Evolutionary conservation across 1,140 invertebrate genomes (phyloP), one percentile per base, ranked within the genome.

Genomic region (Ectropis grisescens): DNA sequence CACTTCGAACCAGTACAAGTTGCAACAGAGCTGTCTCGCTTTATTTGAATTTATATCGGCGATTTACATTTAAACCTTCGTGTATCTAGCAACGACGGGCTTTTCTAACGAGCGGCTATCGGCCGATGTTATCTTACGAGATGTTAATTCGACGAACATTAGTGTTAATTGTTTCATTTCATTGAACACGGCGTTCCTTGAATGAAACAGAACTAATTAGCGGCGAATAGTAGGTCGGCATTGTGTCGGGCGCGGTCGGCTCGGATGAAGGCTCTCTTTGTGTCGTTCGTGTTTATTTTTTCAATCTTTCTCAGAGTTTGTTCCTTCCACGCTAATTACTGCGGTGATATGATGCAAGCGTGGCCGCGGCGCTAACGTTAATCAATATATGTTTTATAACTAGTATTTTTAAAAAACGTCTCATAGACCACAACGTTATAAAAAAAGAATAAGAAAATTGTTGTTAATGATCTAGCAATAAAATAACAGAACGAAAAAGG

Each of bases 241-340:
- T 70, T 70, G 58, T 72, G 40, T 60, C 36, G 47, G 36, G 16
- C 16, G 16, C 44, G 48, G n/a, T n/a, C n/a, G n/a, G 67, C 50
- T 62, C 56, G 44, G 41, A 67, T 66, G 58, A 70, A 72, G 54
- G 52, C 54, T 47, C 49, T 60, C 71, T 69, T 80, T 80, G 71
- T 76, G 32, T 41, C 29, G 48, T 24, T 35, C 22, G 30, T 67
- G 65, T 80, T 75, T 74, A 58, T 68, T 69, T 65, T 67, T 68
- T 58, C 43, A 65, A 71, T 65, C 38, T 29, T 66, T 67, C 53
- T 32, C 37, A 38, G 47, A 61, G 52, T 40, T 42, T 42, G 13
- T 26, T 37, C 33, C 38, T 37, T 31, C 34, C 43, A 42, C 47
- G 47, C 40, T 70, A 65, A 79, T 80, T 70, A 57, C 44, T 55